Percentiles rank a stretch among this genome's conserved stretches.
Conservation (phyloP, 2,797 vertebrate genomes). For the Lindbergichthys nudifrons region DNA sequence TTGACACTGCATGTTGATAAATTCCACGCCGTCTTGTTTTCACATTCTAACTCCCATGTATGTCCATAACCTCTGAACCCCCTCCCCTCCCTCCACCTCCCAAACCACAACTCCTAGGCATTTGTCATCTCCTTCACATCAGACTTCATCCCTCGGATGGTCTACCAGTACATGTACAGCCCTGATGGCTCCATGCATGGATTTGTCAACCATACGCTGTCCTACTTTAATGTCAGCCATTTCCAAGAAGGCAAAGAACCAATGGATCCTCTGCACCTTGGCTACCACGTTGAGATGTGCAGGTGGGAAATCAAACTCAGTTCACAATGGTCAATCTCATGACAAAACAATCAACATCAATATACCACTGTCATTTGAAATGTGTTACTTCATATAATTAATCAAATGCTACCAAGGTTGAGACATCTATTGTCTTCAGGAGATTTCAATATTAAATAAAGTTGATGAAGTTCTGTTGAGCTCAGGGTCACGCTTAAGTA, state of each 20-base stretch:
- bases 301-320: conserved; percentile 83
- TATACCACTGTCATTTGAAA: background rate
- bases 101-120: conserved; percentile 81
- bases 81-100: conserved; percentile 1
- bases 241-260: conserved; percentile 93
- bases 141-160: conserved; percentile 98
- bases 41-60: conserved; percentile 28
- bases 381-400: background rate
- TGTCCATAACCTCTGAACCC: conserved; percentile 28
- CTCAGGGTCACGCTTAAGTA: background rate
- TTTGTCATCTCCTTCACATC: conserved; percentile 99
- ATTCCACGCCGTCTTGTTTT: background rate
- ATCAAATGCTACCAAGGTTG: conserved; percentile 10
- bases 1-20: conserved; percentile 1
- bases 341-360: background rate
- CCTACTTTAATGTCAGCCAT: conserved; percentile 96
- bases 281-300: conserved; percentile 92
- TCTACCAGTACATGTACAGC: conserved; percentile 99
- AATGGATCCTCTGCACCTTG: conserved; percentile 87
- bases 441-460: background rate
- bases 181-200: conserved; percentile 95
- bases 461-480: background rate
- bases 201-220: conserved; percentile 97
- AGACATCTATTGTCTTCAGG: background rate
- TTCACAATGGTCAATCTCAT: background rate